Evolutionary conservation across 2,113 vertebrate species (phyloP), one percentile per base, ranked within the genome.

Genomic region (Eulacestoma nigropectus): DNA sequence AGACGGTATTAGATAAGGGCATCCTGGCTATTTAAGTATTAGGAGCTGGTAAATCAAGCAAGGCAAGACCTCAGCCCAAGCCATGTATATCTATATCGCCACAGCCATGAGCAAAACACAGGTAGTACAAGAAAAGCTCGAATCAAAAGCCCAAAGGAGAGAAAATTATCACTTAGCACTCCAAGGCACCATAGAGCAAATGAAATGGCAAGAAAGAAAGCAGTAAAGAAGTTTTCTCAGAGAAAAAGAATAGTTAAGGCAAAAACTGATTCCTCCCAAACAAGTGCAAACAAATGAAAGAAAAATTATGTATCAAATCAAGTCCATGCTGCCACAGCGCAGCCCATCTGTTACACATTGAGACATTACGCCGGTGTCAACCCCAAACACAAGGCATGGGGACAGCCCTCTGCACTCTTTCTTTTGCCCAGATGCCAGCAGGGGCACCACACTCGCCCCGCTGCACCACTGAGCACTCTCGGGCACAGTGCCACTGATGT

Each of bases 371-470:
- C 21, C 10, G 41, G 22, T 29, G 10, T 17, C 63, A 52, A 12
- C 35, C 19, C 13, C 52, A 84, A 53, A 50, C 55, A 76, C 3
- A 8, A 47, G n/a, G 55, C 30, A 23, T 1, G 1, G 22, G 29
- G 19, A 57, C n/a, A 82, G 50, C 27, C 35, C 55, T 79, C 33
- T 15, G 30, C 52, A 47, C 44, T 37, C 18, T 44, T 60, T 11
- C 14, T 33, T 65, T 35, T 55, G 46, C 23, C 42, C 46, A 69
- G 56, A 33, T 39, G 32, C 29, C 68, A 47, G 37, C 30, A 86
- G 26, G 22, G n/a, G 6, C 60, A 81, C 60, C 39, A 35, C 2
- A 30, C 11, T 2, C 1, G 19, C 11, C 29, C 26, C 0, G 0
- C 46, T 78, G 79, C 27, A 30, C 15, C 42, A 30, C 56, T 18